Evolutionary conservation across 2,113 vertebrate species (phyloP), one percentile per base, ranked within the genome.

Genomic region (Cyphomyrus discorhynchus): DNA sequence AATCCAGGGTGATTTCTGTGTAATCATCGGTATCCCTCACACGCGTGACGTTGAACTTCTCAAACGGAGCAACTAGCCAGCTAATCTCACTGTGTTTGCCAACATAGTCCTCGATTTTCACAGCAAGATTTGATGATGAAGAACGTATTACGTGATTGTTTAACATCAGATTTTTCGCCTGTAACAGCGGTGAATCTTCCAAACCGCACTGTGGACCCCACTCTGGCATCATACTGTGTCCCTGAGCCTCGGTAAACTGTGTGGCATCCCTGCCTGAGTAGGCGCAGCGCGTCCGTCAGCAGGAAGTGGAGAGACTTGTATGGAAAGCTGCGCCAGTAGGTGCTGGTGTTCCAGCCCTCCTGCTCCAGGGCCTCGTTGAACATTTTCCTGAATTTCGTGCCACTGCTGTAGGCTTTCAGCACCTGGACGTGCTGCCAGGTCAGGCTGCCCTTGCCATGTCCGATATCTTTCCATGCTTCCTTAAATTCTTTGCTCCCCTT

Each of bases 91-190:
- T 31, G 0, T 86, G 0, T 0, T 0, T 0, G 88, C 93, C 94
- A 46, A 66, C 39, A 42, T 91, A 74, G 0, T 84, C 0, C 1
- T 90, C 88, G 56, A 95, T 5, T 5, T 88, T 70, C n/a, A 91
- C 86, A 47, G 89, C 95, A 96, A 27, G 95, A 93, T 0, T 42
- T 92, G 58, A 96, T 94, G 1, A 87, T 92, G 2, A 96, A 92
- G 24, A 96, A 0, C 0, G 77, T 39, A 17, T 35, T 80, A 0
- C 0, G 0, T 0, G 0, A 0, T 3, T 70, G 3, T 1, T 1
- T 0, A 1, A 83, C 1, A 0, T 0, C 0, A 0, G 0, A 0
- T 5, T 0, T 0, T 0, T 9, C 0, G 4, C 0, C 0, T 0
- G 3, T 0, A 15, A n/a, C 92, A 1, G 0, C 1, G 0, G 24